These are phyloP conservation scores for Myotis brandtii DNA, from an alignment of 2,113 vertebrate species.

Conservation along the genomic window DNA sequence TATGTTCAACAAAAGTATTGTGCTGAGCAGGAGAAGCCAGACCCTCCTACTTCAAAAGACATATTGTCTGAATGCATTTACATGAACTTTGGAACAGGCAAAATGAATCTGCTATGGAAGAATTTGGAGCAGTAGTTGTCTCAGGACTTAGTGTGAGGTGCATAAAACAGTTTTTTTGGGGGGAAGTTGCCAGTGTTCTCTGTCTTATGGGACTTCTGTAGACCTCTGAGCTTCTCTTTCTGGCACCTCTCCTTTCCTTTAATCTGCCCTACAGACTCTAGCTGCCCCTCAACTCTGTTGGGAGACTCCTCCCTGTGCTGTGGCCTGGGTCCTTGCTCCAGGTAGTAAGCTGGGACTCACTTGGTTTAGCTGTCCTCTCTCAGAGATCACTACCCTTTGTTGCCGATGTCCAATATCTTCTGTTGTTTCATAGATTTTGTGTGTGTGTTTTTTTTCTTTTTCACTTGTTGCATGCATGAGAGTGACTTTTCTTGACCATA, in stretches of 20 bases:
- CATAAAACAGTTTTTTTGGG: not conserved
- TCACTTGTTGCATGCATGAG: not conserved
- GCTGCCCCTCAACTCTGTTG: not conserved
- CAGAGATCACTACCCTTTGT: not conserved
- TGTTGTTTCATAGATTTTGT: not conserved
- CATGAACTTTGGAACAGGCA: not conserved
- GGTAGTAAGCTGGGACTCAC: fast-evolving
- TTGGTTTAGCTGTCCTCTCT: not conserved
- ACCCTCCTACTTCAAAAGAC: not conserved
- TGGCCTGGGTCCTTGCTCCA: not conserved
- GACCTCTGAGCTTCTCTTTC: not conserved
- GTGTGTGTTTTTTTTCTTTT: not conserved
- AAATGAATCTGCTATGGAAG: not conserved
- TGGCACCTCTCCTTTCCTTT: not conserved
- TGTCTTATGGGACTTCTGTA: not conserved
- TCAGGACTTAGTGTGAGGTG: not conserved
- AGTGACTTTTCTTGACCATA: not conserved
- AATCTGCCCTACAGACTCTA: too few species aligned
- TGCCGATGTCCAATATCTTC: not conserved
- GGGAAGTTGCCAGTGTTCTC: not conserved
- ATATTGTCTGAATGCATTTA: not conserved
- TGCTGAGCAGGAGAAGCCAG: not conserved
- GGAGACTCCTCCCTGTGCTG: not conserved
- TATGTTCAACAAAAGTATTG: fast-evolving
- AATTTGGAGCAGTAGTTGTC: not conserved